Base-by-base conservation (phyloP, 2,113 vertebrate species). In the Aplodontia rufa region DNA sequence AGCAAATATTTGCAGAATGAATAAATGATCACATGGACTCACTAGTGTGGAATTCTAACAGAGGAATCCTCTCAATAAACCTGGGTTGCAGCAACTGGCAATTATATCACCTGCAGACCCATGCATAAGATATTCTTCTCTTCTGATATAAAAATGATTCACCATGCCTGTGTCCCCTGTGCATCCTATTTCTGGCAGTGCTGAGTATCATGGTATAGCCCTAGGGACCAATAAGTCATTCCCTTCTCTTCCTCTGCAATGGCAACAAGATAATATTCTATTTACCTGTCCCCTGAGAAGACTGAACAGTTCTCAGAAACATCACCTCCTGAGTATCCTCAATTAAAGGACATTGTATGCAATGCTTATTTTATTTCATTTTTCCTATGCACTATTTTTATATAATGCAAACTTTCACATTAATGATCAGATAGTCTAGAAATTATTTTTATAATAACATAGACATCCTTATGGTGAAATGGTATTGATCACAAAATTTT, bases 1-100 rank as follows among this genome's bases (percentile, higher is more conserved):
- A 87, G 81, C n/a, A 72, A 83, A 68, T 93, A 93, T 78, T 80
- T 92, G 42, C 84, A 96, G n/a, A 84, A 85, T 66, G 60, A 91
- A 78, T 76, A 80, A 88, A 76, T 49, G 72, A 91, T 82, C 83
- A 10, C 7, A 32, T 72, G 60, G 17, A 11, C 4, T 90, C 47
- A 51, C 35, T 45, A 13, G 10, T 51, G 19, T 37, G 32, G 81
- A 82, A 80, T 91, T 86, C 53, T 93, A 68, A 35, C 32, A 40
- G 24, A 74, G 66, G 45, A 62, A 53, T 78, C 60, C 66, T 40
- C 60, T 71, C 58, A 28, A 26, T 68, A 90, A 90, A 32, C 26
- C 19, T 35, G 58, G n/a, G 19, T 30, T 58, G 19, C 37, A 84
- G 28, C 45, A 94, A 30, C n/a, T 55, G 71, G 28, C 51, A 84